Conservation (phyloP, 2,888 invertebrate genomes). For the Eurois occulta region DNA sequence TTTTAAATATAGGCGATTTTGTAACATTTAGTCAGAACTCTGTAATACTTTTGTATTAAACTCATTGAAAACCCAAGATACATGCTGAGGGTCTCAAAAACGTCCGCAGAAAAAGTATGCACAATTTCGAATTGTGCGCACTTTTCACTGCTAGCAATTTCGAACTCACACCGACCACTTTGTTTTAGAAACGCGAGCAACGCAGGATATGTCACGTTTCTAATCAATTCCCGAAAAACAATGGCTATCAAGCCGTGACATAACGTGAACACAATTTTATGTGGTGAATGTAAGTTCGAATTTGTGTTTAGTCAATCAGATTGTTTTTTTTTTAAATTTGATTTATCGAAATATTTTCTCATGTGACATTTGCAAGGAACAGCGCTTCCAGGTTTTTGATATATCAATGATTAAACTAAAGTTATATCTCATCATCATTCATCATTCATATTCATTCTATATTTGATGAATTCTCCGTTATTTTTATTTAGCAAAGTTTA, state of each 20-base stretch:
- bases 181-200: not conserved
- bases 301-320: not conserved
- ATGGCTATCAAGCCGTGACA: not conserved
- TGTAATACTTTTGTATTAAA: slow-evolving; percentile 42
- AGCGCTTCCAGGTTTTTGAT: not conserved
- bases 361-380: not conserved
- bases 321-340: not conserved
- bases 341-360: not conserved
- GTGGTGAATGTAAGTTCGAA: not conserved
- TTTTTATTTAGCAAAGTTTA: not conserved
- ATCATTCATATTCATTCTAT: too few relatives aligned
- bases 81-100: not conserved
- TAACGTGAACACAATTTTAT: not conserved
- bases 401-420: slow-evolving; percentile 8
- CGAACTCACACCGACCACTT: not conserved
- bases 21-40: slow-evolving; percentile 33
- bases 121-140: not conserved
- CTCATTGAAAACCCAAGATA: not conserved
- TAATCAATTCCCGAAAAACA: not conserved
- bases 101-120: not conserved
- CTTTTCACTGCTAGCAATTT: not conserved
- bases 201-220: not conserved
- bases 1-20: not conserved
- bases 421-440: too few relatives aligned
- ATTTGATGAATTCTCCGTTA: slow-evolving; percentile 8